A percentile compares a stretch with the other conserved stretches of the same genome.
These are phyloP conservation scores for Pipistrellus nathusii DNA, from an alignment of 2,797 vertebrate genomes.

Conservation along the genomic window DNA sequence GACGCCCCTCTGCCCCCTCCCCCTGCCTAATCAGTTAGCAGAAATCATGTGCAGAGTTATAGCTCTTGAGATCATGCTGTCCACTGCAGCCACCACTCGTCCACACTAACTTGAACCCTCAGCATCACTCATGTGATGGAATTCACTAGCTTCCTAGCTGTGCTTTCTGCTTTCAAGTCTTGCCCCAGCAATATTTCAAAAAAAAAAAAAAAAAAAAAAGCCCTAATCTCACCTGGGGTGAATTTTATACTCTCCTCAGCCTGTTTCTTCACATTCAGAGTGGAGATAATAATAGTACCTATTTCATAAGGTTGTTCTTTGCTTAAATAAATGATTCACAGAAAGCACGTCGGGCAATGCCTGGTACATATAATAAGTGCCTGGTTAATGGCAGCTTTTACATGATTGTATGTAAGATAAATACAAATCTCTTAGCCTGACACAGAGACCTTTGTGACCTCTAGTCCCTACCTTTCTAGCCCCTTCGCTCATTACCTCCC, in stretches of 20 bases:
- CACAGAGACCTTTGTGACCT: neutral
- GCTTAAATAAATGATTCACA: neutral
- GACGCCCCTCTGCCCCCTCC: neutral
- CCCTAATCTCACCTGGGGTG: neutral
- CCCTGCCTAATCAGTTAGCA: neutral
- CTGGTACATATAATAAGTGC: neutral
- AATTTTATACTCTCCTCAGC: neutral
- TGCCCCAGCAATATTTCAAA: neutral
- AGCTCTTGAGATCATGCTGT: neutral
- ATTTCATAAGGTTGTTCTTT: neutral
- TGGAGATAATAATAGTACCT: neutral
- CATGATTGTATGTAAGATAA: neutral
- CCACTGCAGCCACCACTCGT: too few relatives aligned
- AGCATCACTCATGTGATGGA: neutral
- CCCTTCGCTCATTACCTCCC: neutral
- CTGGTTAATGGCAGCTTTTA: neutral
- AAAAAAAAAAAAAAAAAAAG: neutral
- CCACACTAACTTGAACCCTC: neutral
- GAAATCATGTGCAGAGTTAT: neutral
- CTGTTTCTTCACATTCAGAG: conserved; percentile 6
- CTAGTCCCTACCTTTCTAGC: neutral
- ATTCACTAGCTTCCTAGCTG: neutral
- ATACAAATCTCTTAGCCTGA: neutral
- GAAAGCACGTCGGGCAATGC: neutral
- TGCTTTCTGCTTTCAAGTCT: neutral